Percentiles rank a stretch among this genome's conserved stretches.
phyloP scores from a whole-genome alignment of 1,140 invertebrate species.

The Metopolophium dirhodum region DNA sequence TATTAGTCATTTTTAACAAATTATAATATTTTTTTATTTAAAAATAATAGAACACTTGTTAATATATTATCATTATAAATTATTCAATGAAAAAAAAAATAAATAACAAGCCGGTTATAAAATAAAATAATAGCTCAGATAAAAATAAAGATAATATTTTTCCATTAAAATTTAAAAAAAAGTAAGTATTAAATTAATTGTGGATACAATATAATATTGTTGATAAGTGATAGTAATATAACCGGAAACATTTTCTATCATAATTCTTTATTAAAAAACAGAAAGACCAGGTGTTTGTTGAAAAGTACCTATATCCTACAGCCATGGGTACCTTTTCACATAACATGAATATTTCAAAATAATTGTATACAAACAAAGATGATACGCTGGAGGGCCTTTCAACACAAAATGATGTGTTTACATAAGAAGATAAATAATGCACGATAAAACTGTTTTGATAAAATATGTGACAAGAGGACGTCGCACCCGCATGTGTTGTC shows the following conservation, averaged over 20 bases:
- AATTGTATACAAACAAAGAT: neutral
- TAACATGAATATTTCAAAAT: slow-evolving; percentile 7
- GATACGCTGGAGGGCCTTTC: neutral
- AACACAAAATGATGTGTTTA: neutral
- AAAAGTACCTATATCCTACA: neutral
- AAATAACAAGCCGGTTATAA: neutral
- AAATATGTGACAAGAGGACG: neutral
- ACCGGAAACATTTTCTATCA: neutral
- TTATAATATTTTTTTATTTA: too few relatives aligned
- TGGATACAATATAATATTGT: neutral
- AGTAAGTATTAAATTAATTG: neutral
- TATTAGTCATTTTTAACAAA: too few relatives aligned
- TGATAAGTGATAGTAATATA: neutral
- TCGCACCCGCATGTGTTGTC: neutral
- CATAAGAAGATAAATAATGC: neutral
- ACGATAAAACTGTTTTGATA: neutral
- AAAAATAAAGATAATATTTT: neutral
- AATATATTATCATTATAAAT: neutral
- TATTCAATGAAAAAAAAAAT: neutral
- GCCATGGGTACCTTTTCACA: neutral
- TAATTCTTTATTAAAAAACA: neutral
- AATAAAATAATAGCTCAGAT: neutral
- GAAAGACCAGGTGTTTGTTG: neutral
- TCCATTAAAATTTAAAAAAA: neutral
- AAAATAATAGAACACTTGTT: neutral